phyloP scores from a whole-genome alignment of 2,797 vertebrate species.

The Psittacula echo region DNA sequence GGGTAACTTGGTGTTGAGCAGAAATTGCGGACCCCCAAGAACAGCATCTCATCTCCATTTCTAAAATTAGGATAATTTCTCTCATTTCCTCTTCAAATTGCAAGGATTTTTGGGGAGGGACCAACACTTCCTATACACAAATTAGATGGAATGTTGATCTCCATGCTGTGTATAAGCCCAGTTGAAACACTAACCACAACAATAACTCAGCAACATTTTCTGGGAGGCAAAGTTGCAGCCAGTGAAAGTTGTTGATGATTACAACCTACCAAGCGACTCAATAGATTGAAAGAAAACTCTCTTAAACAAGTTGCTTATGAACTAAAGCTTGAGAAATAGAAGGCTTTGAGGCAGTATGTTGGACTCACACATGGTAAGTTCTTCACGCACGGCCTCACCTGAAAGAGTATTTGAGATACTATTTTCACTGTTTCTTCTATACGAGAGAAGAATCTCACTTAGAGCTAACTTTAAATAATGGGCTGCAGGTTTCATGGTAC shows the following conservation, averaged over 20 bases:
- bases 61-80: neutral
- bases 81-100: neutral
- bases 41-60: neutral
- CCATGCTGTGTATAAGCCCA: neutral
- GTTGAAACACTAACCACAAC: neutral
- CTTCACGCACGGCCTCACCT: neutral
- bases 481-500: slow-evolving; percentile 26
- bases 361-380: neutral
- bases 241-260: slow-evolving; percentile 37
- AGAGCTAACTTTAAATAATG: slow-evolving; percentile 44
- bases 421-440: slow-evolving; percentile 44
- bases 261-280: neutral
- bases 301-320: neutral
- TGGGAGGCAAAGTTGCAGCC: neutral
- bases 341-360: neutral
- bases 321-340: neutral
- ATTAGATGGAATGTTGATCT: neutral
- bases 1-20: neutral
- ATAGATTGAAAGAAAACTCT: neutral
- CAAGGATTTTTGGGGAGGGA: rapidly evolving
- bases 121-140: neutral
- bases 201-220: neutral
- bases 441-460: slow-evolving; percentile 24
- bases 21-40: neutral
- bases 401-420: neutral